Conservation (phyloP, 2,113 vertebrate species). For the Varanus salvator region DNA sequence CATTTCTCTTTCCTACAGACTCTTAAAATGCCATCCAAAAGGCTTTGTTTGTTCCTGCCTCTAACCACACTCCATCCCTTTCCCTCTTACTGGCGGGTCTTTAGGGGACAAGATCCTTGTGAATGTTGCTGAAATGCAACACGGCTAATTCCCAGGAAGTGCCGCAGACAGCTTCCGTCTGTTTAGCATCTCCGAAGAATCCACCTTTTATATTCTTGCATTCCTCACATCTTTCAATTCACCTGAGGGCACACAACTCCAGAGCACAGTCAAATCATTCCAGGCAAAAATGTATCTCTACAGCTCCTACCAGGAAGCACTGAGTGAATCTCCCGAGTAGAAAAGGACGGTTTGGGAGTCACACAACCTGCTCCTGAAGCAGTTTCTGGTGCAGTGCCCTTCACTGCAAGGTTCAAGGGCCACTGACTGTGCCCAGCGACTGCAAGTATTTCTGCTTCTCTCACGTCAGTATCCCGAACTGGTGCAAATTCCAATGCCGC, state of each 20-base stretch:
- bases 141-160: neutral
- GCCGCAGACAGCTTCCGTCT: neutral
- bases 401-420: no score
- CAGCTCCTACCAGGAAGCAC: neutral
- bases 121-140: neutral
- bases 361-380: neutral
- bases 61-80: neutral
- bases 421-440: no score
- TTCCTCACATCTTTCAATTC: neutral
- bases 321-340: neutral
- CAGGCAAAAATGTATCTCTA: neutral
- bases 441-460: no score
- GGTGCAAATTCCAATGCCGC: no score
- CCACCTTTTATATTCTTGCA: neutral
- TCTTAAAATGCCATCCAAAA: neutral
- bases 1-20: neutral
- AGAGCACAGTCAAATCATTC: neutral
- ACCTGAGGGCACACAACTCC: neutral
- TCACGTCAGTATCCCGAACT: no score
- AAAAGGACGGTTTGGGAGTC: neutral
- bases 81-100: fast-evolving
- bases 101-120: neutral
- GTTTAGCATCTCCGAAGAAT: neutral
- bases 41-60: neutral
- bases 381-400: no score